A percentile compares a stretch with the other conserved stretches of the same genome.
Evolutionary conservation across 2,797 vertebrate species (phyloP).

Genomic region (Aulostomus chinensis): DNA sequence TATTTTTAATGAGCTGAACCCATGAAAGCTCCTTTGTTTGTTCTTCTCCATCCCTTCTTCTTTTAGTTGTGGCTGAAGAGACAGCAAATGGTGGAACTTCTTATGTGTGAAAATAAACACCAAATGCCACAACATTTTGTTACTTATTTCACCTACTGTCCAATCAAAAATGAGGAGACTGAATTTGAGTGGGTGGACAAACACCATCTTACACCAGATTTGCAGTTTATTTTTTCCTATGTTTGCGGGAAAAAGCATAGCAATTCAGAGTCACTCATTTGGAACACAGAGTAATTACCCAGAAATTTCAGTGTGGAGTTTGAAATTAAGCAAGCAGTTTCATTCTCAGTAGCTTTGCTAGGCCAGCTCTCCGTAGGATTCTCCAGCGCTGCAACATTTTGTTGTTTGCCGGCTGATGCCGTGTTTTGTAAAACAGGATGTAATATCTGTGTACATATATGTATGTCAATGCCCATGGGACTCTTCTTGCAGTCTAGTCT

Average conservation of each 20-base stretch:
- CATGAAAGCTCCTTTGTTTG: slow-evolving; percentile 43
- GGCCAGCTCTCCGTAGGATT: slow-evolving; percentile 48
- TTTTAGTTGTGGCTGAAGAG: slow-evolving; percentile 29
- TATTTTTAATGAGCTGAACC: slow-evolving; percentile 66
- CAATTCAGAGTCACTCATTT: slow-evolving; percentile 24
- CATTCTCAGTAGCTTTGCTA: slow-evolving; percentile 25
- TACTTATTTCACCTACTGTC: too few relatives aligned
- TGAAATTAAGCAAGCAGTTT: not conserved
- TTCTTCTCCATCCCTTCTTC: slow-evolving; percentile 32
- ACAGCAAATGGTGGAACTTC: slow-evolving; percentile 25
- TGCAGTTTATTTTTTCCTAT: slow-evolving; percentile 2
- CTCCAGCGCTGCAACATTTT: slow-evolving; percentile 41
- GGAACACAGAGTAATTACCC: not conserved
- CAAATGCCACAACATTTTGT: not conserved
- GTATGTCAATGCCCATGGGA: not conserved
- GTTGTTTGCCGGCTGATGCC: slow-evolving; percentile 34
- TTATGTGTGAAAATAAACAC: slow-evolving; percentile 10
- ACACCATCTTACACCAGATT: too few relatives aligned
- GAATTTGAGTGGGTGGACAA: not conserved
- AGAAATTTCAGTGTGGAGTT: not conserved
- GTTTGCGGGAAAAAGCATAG: slow-evolving; percentile 8
- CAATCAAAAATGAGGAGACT: not conserved
- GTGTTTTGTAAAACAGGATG: slow-evolving; percentile 35
- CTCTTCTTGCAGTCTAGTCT: slow-evolving; percentile 10
- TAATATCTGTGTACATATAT: slow-evolving; percentile 7